Conservation (phyloP, 2,888 invertebrate genomes). For the Diarsia mendica region DNA sequence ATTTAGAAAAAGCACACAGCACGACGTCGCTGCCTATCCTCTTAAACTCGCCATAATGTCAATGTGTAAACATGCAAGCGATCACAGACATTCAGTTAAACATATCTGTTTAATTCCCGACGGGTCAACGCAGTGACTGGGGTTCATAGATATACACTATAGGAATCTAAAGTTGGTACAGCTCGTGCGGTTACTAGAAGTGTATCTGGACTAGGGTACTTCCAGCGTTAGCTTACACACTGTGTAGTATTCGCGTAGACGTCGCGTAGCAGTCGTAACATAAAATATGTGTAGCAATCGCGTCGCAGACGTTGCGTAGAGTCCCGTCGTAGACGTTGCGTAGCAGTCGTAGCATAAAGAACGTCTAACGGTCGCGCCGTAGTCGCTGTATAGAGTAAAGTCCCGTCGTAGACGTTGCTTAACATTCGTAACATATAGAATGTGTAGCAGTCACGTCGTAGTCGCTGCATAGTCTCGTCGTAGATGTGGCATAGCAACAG, state of each 20-base stretch:
- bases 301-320: neutral
- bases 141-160: neutral
- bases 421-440: neutral
- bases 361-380: neutral
- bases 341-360: neutral
- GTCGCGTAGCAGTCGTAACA: neutral
- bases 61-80: conserved; percentile 23
- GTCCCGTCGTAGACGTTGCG: neutral
- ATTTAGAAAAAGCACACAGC: neutral
- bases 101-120: conserved; percentile 21
- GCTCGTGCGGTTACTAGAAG: neutral
- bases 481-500: neutral
- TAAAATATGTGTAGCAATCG: neutral
- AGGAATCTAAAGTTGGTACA: neutral
- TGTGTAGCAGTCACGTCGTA: neutral
- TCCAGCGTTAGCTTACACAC: neutral
- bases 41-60: neutral
- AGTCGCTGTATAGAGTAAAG: neutral
- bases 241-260: neutral
- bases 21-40: neutral
- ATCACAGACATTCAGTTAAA: conserved; percentile 18
- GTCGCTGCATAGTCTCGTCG: neutral
- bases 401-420: neutral
- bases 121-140: neutral
- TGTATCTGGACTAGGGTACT: neutral